A percentile compares a stretch with the other conserved stretches of the same genome.
These are phyloP conservation scores for Mirza zaza DNA, from an alignment of 2,113 vertebrate genomes.

Conservation along the genomic window DNA sequence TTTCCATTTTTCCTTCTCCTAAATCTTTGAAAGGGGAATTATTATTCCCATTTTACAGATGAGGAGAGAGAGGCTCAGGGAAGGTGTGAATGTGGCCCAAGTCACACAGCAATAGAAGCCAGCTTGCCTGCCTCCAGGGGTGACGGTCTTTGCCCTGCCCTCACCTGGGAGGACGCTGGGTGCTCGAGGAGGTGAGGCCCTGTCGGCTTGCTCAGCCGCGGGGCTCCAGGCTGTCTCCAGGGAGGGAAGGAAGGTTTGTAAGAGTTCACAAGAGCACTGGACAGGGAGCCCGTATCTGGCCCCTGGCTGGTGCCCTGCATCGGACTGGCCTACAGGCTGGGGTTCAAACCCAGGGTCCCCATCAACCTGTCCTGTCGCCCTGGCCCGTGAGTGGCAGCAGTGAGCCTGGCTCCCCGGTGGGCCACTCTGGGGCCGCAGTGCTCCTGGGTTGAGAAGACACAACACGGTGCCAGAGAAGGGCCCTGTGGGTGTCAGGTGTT, in stretches of 20 bases:
- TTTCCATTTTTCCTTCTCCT: background rate
- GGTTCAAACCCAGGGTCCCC: background rate
- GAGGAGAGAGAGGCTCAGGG: slow-evolving; percentile 1
- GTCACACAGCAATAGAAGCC: background rate
- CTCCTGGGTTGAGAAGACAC: background rate
- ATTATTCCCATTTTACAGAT: background rate
- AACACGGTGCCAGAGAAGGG: fast-evolving
- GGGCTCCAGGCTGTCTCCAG: background rate
- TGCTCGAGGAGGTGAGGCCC: background rate
- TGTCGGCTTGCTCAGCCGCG: background rate
- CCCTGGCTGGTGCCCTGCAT: background rate
- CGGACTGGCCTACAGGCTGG: background rate
- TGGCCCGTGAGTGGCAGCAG: background rate
- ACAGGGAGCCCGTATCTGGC: background rate
- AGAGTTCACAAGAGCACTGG: background rate
- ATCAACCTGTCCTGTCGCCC: background rate
- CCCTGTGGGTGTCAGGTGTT: fast-evolving
- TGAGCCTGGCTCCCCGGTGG: background rate
- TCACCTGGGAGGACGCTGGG: background rate
- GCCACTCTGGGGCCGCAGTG: background rate
- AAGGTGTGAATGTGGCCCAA: background rate
- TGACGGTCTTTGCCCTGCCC: background rate
- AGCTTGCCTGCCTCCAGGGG: background rate
- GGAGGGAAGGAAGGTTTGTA: background rate
- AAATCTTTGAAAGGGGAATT: background rate